phyloP scores from a whole-genome alignment of 2,888 invertebrate species.

The Cataglyphis livida region DNA sequence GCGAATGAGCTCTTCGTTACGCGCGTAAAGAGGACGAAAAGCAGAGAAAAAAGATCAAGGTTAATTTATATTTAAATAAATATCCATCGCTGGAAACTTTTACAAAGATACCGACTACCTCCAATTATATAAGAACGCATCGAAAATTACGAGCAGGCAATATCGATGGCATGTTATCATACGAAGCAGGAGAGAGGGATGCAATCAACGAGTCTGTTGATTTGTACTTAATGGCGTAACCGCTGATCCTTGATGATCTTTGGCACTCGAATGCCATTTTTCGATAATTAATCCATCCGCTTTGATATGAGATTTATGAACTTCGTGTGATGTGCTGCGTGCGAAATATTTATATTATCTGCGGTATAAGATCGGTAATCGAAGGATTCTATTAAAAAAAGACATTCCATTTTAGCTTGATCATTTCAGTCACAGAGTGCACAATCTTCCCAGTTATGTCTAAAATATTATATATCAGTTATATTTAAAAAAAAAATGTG shows the following conservation, averaged over 20 bases:
- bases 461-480: background rate
- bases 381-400: background rate
- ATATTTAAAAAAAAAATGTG: background rate
- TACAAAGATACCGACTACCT: conserved; percentile 20
- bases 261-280: conserved; percentile 54
- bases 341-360: conserved; percentile 7
- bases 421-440: background rate
- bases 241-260: conserved; percentile 72
- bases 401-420: background rate
- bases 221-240: conserved; percentile 73
- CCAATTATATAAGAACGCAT: conserved; percentile 32
- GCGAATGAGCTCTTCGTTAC: conserved; percentile 6
- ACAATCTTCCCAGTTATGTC: background rate
- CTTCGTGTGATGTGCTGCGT: background rate
- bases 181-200: conserved; percentile 28
- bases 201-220: conserved; percentile 75
- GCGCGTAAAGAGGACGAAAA: conserved; percentile 5
- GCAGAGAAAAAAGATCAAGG: background rate
- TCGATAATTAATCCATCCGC: conserved; percentile 64
- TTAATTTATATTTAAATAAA: conserved; percentile 29
- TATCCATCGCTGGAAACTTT: conserved; percentile 25
- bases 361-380: background rate
- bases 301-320: conserved; percentile 72
- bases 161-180: conserved; percentile 37
- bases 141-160: conserved; percentile 23